These are phyloP conservation scores for Perca schrenkii DNA, from an alignment of 2,113 vertebrate species.

Conservation along the genomic window DNA sequence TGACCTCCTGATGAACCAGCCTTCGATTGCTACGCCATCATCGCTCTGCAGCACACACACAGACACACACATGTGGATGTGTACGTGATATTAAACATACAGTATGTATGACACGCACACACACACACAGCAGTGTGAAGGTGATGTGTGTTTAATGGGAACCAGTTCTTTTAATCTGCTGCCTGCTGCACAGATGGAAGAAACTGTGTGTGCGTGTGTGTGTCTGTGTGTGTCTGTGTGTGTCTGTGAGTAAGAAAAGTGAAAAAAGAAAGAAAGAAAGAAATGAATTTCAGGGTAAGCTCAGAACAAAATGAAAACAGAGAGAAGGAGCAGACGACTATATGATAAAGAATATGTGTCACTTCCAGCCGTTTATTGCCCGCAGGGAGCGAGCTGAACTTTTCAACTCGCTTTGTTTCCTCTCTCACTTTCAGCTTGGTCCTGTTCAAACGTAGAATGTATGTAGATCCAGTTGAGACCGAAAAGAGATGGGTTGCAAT, in stretches of 20 bases:
- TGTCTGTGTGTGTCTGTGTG: not conserved
- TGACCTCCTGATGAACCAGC: slow-evolving; percentile 65
- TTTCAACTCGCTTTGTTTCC: slow-evolving; percentile 88
- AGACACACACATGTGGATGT: slow-evolving; percentile 3
- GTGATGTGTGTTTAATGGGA: slow-evolving; percentile 70
- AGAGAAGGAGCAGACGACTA: slow-evolving; percentile 36
- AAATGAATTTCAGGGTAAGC: slow-evolving; percentile 15
- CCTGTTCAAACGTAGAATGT: slow-evolving; percentile 4
- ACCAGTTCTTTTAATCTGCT: slow-evolving; percentile 64
- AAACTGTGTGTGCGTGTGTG: slow-evolving; percentile 3
- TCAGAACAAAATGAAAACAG: slow-evolving; percentile 31
- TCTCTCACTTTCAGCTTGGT: slow-evolving; percentile 16
- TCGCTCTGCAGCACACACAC: slow-evolving; percentile 29
- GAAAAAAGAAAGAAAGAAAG: not conserved
- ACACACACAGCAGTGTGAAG: slow-evolving; percentile 49
- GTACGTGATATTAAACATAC: slow-evolving; percentile 50
- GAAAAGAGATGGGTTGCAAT: not conserved
- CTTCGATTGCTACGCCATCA: slow-evolving; percentile 44
- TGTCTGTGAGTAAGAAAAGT: not conserved
- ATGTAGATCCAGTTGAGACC: not conserved
- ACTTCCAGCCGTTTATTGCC: slow-evolving; percentile 78
- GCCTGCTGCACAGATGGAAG: slow-evolving; percentile 67
- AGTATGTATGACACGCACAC: slow-evolving; percentile 45
- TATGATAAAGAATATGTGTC: slow-evolving; percentile 63
- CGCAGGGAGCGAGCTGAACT: slow-evolving; percentile 93